Conservation (phyloP, 2,888 invertebrate species). For the Dynastes maya region DNA sequence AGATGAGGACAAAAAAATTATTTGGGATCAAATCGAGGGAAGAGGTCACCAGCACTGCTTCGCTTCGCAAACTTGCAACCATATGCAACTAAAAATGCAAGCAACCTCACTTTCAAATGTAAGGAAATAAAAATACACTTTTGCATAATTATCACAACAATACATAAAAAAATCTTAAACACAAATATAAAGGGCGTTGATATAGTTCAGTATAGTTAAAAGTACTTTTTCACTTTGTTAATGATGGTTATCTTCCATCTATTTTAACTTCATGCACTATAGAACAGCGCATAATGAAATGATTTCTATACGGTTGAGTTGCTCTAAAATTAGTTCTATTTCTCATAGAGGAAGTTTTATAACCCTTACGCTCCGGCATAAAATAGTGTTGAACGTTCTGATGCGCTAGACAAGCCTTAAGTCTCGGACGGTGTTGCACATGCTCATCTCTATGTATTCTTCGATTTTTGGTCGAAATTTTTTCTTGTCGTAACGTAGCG, state of each 20-base stretch:
- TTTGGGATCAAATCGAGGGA: too few species aligned
- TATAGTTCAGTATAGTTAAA: not conserved
- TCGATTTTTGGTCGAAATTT: too few species aligned
- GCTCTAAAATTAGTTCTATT: constrained; percentile 51
- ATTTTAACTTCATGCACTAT: constrained; percentile 51
- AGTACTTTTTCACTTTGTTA: constrained; percentile 47
- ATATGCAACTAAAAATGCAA: too few species aligned
- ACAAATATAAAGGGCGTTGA: too few species aligned
- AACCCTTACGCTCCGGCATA: constrained; percentile 32
- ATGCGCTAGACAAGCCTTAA: constrained; percentile 22
- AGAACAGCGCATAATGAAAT: constrained; percentile 53
- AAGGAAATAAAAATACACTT: too few species aligned
- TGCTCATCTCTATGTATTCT: not conserved
- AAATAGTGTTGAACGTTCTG: constrained; percentile 22
- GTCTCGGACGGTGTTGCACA: constrained; percentile 30
- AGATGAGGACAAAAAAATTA: too few species aligned
- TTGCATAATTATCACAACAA: too few species aligned
- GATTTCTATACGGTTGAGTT: constrained; percentile 51
- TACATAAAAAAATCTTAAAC: too few species aligned
- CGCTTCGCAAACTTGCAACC: too few species aligned
- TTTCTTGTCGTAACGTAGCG: too few species aligned
- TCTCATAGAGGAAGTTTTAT: constrained; percentile 51
- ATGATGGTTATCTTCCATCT: constrained; percentile 36
- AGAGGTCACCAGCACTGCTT: too few species aligned
- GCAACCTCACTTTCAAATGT: too few species aligned